phyloP scores from a whole-genome alignment of 1,140 invertebrate species.

The Linepithema humile region DNA sequence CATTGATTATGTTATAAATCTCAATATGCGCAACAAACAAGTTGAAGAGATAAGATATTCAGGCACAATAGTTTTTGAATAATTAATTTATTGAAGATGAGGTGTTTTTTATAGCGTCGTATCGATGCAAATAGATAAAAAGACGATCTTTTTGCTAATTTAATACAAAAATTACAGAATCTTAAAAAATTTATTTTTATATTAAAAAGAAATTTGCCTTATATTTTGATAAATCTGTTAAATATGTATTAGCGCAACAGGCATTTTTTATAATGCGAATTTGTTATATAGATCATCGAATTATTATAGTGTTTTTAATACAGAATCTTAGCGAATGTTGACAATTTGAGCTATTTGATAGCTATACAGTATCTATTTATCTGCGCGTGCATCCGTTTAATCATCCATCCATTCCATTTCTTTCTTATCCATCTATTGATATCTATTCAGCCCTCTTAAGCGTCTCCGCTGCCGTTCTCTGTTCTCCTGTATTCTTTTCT shows the following conservation, averaged over 20 bases:
- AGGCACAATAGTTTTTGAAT: background rate
- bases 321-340: background rate
- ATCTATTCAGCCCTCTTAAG: conserved; percentile 46
- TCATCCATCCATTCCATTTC: conserved; percentile 6
- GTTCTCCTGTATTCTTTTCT: background rate
- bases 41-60: background rate
- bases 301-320: background rate
- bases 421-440: conserved; percentile 63
- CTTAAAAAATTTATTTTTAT: background rate
- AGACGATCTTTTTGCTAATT: background rate
- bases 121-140: background rate
- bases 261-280: background rate
- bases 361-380: background rate
- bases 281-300: background rate
- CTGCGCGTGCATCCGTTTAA: background rate
- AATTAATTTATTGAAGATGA: background rate
- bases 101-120: background rate
- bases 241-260: background rate
- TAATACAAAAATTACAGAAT: background rate
- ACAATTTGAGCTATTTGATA: background rate
- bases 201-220: too few relatives aligned
- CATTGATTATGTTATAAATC: background rate
- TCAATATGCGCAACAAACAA: background rate
- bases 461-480: background rate
- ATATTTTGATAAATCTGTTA: background rate